Evolutionary conservation across 2,888 invertebrate genomes (phyloP), one percentile per base, ranked within the genome.

Genomic region (Machimus rusticus): DNA sequence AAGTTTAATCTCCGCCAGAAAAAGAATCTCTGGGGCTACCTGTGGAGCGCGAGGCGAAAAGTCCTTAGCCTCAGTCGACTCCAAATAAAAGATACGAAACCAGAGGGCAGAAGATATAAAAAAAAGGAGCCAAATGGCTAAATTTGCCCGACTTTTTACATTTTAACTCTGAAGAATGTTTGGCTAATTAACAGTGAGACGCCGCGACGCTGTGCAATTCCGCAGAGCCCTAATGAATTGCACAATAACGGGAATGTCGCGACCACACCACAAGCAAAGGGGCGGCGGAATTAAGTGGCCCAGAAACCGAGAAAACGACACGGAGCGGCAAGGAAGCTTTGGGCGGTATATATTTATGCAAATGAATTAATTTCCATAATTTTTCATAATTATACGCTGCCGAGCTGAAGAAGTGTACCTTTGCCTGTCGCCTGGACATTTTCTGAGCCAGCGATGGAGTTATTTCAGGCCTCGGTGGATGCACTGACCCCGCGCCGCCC

Each of bases 351-450:
- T n/a, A 77, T 77, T 77, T 77, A 77, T 77, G 77, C 77, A 77
- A 77, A 77, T 77, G 77, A 77, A 77, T 16, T 77, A 77, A 77
- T 77, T 77, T 77, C 77, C 77, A 37, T 77, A 77, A 77, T 77
- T 77, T 77, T 37, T 77, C 77, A 77, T 77, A 77, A 77, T 77
- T 77, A 77, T 77, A 39, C 77, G 6, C 23, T 39, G 34, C 77
- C 37, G n/a, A 37, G 37, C 77, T 31, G 23, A 23, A 66, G 66
- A 37, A 77, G 19, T 37, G n/a, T 77, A 77, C 77, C 39, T 77
- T 77, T 77, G 37, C 37, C 19, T 37, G 39, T 77, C 77, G 77
- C 39, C 34, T 77, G 77, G 37, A 77, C 37, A 37, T 77, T 39
- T 39, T 77, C 77, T 77, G 12, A 37, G 16, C 76, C 34, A 34